A percentile compares a stretch with the other conserved stretches of the same genome.
These are phyloP conservation scores for Leptarthrus brevirostris DNA, from an alignment of 2,888 invertebrate species.

Conservation along the genomic window DNA sequence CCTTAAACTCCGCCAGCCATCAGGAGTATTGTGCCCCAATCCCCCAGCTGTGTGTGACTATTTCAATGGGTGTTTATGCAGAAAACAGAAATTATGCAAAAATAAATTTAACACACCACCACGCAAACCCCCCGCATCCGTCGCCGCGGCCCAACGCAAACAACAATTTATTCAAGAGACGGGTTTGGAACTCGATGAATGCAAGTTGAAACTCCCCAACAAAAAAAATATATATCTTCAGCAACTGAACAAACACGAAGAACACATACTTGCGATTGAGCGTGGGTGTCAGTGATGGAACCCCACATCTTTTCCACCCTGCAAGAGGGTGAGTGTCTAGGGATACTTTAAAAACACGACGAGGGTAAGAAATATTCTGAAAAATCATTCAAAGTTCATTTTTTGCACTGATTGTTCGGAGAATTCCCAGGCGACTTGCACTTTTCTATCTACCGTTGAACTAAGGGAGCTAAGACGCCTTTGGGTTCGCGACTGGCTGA, in stretches of 20 bases:
- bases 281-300: background rate
- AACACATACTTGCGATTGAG: background rate
- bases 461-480: background rate
- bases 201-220: background rate
- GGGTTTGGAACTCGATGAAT: background rate
- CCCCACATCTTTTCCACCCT: background rate
- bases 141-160: no score
- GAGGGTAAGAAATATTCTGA: constrained; percentile 42
- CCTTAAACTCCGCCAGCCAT: constrained; percentile 25
- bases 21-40: constrained; percentile 4
- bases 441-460: constrained; percentile 13
- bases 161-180: background rate
- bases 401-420: constrained; percentile 1
- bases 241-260: constrained; percentile 49
- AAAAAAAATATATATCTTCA: background rate
- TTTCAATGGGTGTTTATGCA: constrained; percentile 47
- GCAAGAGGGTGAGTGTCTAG: background rate
- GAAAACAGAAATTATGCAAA: constrained; percentile 49
- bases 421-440: constrained; percentile 52
- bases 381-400: constrained; percentile 46
- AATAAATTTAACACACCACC: constrained; percentile 42
- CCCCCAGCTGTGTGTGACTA: constrained; percentile 20
- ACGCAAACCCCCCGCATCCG: background rate
- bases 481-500: background rate
- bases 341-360: constrained; percentile 27